Evolutionary conservation across 2,888 invertebrate species (phyloP), one percentile per base, ranked within the genome.

Genomic region (Trichopria drosophilae): DNA sequence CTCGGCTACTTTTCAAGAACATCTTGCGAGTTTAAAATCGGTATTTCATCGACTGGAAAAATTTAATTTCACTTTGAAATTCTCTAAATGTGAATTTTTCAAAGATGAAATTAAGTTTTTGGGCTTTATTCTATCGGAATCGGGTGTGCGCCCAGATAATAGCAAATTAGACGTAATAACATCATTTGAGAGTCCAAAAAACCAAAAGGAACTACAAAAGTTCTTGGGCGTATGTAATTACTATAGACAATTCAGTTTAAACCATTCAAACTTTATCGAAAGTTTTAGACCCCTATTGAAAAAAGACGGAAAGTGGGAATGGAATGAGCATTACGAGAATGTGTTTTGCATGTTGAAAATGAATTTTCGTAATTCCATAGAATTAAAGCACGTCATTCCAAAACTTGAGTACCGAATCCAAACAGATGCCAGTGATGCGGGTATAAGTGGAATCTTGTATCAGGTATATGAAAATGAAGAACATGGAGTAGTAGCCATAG

Each of bases 51-150:
- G 43, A 34, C 41, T 62, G 20, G 12, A 39, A 2, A 45, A 58
- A 6, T 58, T 53, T 9, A 56, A 34, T 28, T 48, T 66, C 13
- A 67, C 64, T 2, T 28, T 63, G 1, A 65, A 61, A 44, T 37
- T 63, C 6, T 51, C 53, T 4, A 66, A 66, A 56, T 55, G 58
- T 3, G 3, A 23, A 7, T 64, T 65, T 53, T 40, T 58, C 4
- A 23, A 36, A 6, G 20, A 42, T 1, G 12, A 18, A 3, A 34
- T 52, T 4, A 12, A 35, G 1, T 52, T 47, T 19, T 19, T 47
- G 3, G 47, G 52, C 3, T 35, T 47, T 6, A 13, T 47, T 6
- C 18, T 41, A 2, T 16, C 29, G 4, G 3, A 5, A 1, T 2
- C 29, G 3, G 52, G 42, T 2, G 40, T 52, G 28, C 13, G 13